Evolutionary conservation across 1,140 invertebrate species (phyloP), one percentile per base, ranked within the genome.

Genomic region (Drosophila pallidifrons): DNA sequence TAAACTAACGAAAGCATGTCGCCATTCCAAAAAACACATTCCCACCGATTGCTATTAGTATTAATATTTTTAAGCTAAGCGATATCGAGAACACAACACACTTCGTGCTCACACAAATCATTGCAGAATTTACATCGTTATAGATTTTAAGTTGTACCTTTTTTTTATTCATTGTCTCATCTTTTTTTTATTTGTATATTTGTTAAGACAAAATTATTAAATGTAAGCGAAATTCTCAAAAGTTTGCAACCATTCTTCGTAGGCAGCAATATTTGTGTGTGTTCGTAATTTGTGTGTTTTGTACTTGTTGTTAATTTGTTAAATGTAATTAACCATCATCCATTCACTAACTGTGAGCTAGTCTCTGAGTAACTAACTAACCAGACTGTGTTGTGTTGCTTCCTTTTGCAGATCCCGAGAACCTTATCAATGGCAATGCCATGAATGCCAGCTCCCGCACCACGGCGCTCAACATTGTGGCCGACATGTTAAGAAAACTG

Each of bases 401-500:
- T 74, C 86, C 87, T 82, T 25, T 93, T 93, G 71, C 88, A 92
- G 92, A 92, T 91, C 91, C 92, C 86, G 94, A 95, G 92, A 93
- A 93, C 93, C 89, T 93, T 79, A 93, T 94, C 83, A 96, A 95
- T 94, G 95, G 95, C 91, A 95, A 95, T 93, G 93, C 96, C 63
- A 94, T 98, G 93, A 96, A 97, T 79, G 96, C 97, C 49, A 96
- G 97, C 66, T 96, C 97, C 30, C 94, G 97, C 93, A 96, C 98
- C 93, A 96, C 97, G 68, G 97, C 98, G 57, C 95, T 98, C 92
- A 98, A 98, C 93, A 97, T 98, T 93, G 97, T 99, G 68, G 97
- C 97, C 70, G 98, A 99, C 93, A 94, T 99, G 65, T 95, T 99
- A 91, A 94, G 97, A 90, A 98, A 98, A 97, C 97, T 99, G 79